phyloP scores from a whole-genome alignment of 1,140 invertebrate species.

The Elysia chlorotica region DNA sequence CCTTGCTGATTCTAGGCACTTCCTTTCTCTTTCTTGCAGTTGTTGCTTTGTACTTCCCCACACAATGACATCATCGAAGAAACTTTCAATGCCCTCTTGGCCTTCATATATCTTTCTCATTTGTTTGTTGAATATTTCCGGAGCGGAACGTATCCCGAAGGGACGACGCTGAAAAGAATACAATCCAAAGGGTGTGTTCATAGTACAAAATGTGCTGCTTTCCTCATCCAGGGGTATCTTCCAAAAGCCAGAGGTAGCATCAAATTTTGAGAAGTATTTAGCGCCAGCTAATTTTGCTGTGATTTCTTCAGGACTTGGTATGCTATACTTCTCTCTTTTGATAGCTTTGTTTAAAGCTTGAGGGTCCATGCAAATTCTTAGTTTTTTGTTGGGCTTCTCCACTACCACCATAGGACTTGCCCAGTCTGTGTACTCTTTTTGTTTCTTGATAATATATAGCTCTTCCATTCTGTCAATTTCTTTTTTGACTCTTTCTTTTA shows the following conservation, averaged over 20 bases:
- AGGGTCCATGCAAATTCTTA: slow-evolving; percentile 2
- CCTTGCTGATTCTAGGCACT: not conserved
- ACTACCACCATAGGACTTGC: not conserved
- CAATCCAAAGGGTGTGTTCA: not conserved
- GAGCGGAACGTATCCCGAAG: not conserved
- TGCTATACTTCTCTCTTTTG: not conserved
- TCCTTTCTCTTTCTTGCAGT: not conserved
- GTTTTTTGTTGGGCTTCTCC: not conserved
- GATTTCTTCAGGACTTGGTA: slow-evolving; percentile 1
- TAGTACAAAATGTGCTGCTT: not conserved
- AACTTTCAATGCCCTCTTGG: not conserved
- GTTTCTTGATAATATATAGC: slow-evolving; percentile 28
- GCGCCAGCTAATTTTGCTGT: slow-evolving; percentile 11
- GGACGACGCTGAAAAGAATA: not conserved
- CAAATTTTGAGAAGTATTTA: slow-evolving; percentile 28
- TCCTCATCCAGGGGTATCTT: slow-evolving; percentile 45
- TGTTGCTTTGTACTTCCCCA: not conserved
- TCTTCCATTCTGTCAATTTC: slow-evolving; percentile 29
- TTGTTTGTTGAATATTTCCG: not conserved
- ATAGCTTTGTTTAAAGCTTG: not conserved
- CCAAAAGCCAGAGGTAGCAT: slow-evolving; percentile 37
- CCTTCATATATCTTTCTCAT: not conserved
- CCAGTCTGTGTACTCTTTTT: slow-evolving; percentile 28
- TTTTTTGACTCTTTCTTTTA: slow-evolving; percentile 30
- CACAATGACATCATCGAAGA: not conserved